Base-by-base conservation (phyloP, 2,797 vertebrate genomes). In the Helarctos malayanus region DNA sequence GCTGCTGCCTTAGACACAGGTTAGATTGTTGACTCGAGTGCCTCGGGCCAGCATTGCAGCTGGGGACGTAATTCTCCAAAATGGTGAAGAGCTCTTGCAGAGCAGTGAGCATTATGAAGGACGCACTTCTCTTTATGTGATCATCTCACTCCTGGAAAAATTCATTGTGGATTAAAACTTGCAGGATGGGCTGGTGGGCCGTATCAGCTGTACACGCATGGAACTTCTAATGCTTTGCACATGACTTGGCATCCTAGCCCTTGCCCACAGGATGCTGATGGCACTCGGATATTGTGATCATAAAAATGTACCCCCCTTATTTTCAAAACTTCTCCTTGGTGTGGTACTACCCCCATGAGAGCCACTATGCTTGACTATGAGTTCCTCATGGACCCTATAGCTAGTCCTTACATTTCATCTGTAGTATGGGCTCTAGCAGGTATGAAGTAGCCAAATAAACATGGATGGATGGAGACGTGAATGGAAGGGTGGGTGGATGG, bases 1-100 rank as follows among this genome's bases (percentile, higher is more conserved):
- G 12, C 12, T 2, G 9, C 78, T 0, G 13, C 1, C 2, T 13
- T 21, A 12, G 0, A 25, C 54, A 3, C 5, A 0, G 5, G 5
- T 5, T 12, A 2, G 16, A 16, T 32, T 8, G 23, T 13, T 8
- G n/a, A 27, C 45, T 23, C 4, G 0, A 21, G 45, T 7, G 45
- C 41, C 69, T 63, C 18, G 0, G 2, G 23, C 29, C 18, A 1
- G 18, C 6, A 0, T 47, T 14, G 2, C 19, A 0, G 10, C 23
- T 1, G 9, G 23, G 15, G 3, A 9, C 0, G 0, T 4, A 12
- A n/a, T 57, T 71, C 93, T 85, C 63, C 14, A 23, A 56, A 47
- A 23, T 35, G 49, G 11, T 4, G 21, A 80, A 7, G 27, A 63
- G 29, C 45, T 32, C n/a, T 45, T 18, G n/a, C 59, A 15, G 83